Evolutionary conservation across 2,888 invertebrate genomes (phyloP), one percentile per base, ranked within the genome.

Genomic region (Sisyra nigra): DNA sequence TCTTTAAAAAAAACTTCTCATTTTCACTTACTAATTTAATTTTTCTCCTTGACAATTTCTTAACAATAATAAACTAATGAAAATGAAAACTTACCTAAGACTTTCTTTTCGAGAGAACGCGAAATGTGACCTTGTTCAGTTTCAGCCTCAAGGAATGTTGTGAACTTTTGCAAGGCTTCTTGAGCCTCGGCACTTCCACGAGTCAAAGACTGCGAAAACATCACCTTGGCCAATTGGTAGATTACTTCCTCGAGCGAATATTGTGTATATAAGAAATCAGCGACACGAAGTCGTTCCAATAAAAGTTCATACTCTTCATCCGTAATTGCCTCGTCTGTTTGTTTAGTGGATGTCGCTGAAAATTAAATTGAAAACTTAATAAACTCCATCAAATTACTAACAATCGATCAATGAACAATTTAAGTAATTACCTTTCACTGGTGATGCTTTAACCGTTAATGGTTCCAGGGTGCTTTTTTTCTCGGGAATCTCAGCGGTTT

Each of bases 141-240:
- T 58, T 83, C 81, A 3, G 71, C 65, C 55, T 84, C 80, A 44
- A 84, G 60, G 61, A 83, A 83, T 10, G 72, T 69, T 50, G 81
- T 80, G 61, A 85, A 75, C 50, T 80, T 76, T 54, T 80, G 76
- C 40, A 83, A 66, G 40, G 82, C 78, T 44, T 75, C 72, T 54
- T 83, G 80, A 1, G 82, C 80, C 51, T 79, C 74, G 8, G 68
- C 64, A 38, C 78, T 78, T 35, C 80, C 81, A 50, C 73, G 72
- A 2, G 74, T 70, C 48, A 83, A 60, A 2, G 81, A 80, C 55
- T 83, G 81, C 1, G 79, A 73, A 60, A 84, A 84, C 78, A 85
- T 80, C 56, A 83, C 80, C 68, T 82, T 82, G 15, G 83, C 82
- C 40, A 85, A 65, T 53, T 83, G 82, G 56, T 85, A 85, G 48